A percentile compares a stretch with the other conserved stretches of the same genome.
Conservation (phyloP, 2,888 invertebrate genomes). For the Agapetus fuscipes region DNA sequence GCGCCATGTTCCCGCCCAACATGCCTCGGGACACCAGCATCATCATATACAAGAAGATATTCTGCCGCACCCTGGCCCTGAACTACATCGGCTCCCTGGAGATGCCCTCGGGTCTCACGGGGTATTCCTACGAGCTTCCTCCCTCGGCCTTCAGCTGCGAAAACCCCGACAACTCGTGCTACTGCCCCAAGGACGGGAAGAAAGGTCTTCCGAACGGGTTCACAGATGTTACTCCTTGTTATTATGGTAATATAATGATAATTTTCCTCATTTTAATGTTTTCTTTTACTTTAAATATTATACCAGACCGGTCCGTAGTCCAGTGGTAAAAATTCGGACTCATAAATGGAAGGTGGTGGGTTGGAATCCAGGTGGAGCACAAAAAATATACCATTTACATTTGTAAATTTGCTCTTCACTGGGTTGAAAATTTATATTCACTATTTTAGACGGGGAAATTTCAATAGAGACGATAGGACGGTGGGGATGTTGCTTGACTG, state of each 20-base stretch:
- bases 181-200: slow-evolving; percentile 41
- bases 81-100: slow-evolving; percentile 26
- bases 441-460: too few species aligned
- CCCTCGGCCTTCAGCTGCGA: slow-evolving; percentile 48
- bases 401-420: too few species aligned
- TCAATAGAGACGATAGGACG: too few species aligned
- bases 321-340: too few species aligned
- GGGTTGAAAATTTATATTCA: too few species aligned
- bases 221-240: slow-evolving; percentile 60
- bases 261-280: too few species aligned
- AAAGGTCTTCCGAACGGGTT: slow-evolving; percentile 51
- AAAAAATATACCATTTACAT: too few species aligned
- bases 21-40: slow-evolving; percentile 45
- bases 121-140: slow-evolving; percentile 49
- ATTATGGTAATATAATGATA: slow-evolving; percentile 51
- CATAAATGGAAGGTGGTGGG: too few species aligned
- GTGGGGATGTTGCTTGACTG: too few species aligned
- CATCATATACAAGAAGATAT: slow-evolving; percentile 59
- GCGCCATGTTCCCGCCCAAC: slow-evolving; percentile 56
- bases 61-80: slow-evolving; percentile 59
- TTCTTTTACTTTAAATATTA: too few species aligned
- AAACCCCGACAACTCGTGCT: slow-evolving; percentile 55
- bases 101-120: slow-evolving; percentile 43
- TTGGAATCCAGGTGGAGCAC: too few species aligned
- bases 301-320: too few species aligned